phyloP scores from a whole-genome alignment of 2,888 invertebrate genomes.

The Stenodema calcarata region DNA sequence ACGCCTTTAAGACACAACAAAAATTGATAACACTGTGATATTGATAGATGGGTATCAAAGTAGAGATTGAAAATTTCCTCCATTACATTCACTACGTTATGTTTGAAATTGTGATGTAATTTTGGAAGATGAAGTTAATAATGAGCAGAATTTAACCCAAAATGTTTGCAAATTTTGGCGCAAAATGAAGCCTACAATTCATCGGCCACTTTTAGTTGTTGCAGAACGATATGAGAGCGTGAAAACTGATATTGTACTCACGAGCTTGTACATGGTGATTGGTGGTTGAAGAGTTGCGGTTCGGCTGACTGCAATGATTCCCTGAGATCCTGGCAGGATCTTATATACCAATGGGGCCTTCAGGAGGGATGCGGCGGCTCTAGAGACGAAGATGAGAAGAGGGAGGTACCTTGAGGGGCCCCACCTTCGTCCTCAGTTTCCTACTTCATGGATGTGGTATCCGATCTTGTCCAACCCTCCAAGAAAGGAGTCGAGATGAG shows the following conservation, averaged over 20 bases:
- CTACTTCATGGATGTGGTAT: not conserved
- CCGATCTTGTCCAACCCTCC: not conserved
- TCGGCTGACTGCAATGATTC: slow-evolving; percentile 45
- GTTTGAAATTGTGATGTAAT: too few species aligned
- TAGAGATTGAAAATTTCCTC: too few species aligned
- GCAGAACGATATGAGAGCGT: not conserved
- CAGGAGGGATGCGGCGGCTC: not conserved
- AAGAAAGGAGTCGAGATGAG: not conserved
- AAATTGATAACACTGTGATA: too few species aligned
- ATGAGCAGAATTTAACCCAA: too few species aligned
- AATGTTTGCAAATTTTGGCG: too few species aligned
- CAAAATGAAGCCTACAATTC: too few species aligned
- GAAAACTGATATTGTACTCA: slow-evolving; percentile 54
- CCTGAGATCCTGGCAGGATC: not conserved
- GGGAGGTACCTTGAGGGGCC: slow-evolving; percentile 13
- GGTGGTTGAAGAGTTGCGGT: slow-evolving; percentile 28
- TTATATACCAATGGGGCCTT: slow-evolving; percentile 26
- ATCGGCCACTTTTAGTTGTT: too few species aligned
- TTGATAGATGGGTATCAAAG: too few species aligned
- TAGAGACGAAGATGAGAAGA: not conserved
- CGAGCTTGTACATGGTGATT: slow-evolving; percentile 59
- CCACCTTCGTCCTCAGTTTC: not conserved
- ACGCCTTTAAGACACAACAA: too few species aligned
- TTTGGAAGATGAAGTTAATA: too few species aligned
- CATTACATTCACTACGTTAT: too few species aligned